Base-by-base conservation (phyloP, 2,113 vertebrate species). In the Oryzias javanicus region DNA sequence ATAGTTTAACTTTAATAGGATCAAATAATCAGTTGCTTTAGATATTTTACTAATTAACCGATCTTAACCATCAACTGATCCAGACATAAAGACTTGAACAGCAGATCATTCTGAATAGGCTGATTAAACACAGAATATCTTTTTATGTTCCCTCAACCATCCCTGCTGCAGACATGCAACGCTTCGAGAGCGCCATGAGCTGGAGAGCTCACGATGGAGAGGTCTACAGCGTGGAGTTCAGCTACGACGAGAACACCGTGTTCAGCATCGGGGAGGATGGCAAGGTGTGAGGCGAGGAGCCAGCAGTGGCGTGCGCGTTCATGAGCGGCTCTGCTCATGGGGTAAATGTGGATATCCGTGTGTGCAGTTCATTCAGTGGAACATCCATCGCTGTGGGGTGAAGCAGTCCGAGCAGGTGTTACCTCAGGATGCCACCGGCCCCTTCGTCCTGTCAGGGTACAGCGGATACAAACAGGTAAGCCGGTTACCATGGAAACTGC, bases 161-260 rank as follows among this genome's bases (percentile, higher is more conserved):
- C 7, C 18, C n/a, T 68, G 18, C 1, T 56, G 44, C 25, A 99
- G 97, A 98, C 68, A 98, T 99, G 96, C 96, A 98, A 89, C 94
- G 93, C n/a, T 96, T 98, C 0, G 93, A 96, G 81, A 97, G 96
- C 0, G 95, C 94, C 0, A 94, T 99, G 94, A 98, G 96, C 86
- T 99, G 97, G 97, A 91, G 88, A 67, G 95, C 96, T 44, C 97
- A 99, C 0, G 88, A 92, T 0, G 97, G 96, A 1, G 96, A 98
- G 49, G 96, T 99, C 42, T 98, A 95, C 86, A 98, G 96, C 0
- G 96, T 99, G 46, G 97, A 99, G 82, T 99, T 99, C 93, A 98
- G 97, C 91, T 97, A 92, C 0, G 96, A 99, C 1, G 96, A 99
- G 82, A 99, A 98, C 70, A 92, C 96, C 0, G 95, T 99, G 67